phyloP scores from a whole-genome alignment of 1,140 invertebrate species.

The Drosophila saltans region DNA sequence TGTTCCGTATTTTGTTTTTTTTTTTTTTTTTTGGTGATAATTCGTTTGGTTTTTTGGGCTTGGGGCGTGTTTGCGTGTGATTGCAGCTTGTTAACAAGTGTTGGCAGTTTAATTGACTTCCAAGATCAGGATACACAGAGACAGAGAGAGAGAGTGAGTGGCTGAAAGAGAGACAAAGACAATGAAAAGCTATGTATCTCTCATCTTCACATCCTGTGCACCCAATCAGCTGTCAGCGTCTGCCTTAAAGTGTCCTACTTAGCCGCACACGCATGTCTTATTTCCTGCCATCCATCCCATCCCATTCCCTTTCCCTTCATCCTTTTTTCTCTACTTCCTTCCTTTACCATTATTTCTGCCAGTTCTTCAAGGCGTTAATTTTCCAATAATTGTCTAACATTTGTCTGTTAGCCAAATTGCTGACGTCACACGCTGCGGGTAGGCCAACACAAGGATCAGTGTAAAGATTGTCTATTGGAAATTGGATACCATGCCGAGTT shows the following conservation, averaged over 20 bases:
- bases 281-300: conserved; percentile 15
- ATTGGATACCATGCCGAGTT: conserved; percentile 51
- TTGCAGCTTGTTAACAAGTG: conserved; percentile 83
- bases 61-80: conserved; percentile 71
- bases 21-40: conserved; percentile 62
- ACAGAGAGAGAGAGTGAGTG: not conserved
- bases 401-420: conserved; percentile 31
- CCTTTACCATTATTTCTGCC: conserved; percentile 12
- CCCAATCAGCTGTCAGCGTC: conserved; percentile 68
- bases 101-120: conserved; percentile 83
- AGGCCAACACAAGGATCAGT: conserved; percentile 28
- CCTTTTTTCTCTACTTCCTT: conserved; percentile 43
- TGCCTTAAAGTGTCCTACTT: conserved; percentile 64
- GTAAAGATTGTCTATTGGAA: conserved; percentile 27
- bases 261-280: conserved; percentile 40
- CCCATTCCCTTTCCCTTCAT: not conserved
- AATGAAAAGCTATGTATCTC: not conserved
- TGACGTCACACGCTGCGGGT: conserved; percentile 56
- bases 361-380: conserved; percentile 40
- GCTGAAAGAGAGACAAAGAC: not conserved
- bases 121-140: not conserved
- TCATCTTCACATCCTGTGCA: conserved; percentile 54
- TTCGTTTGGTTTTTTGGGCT: conserved; percentile 45
- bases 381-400: conserved; percentile 25
- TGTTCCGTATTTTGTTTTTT: conserved; percentile 36